Base-by-base conservation (phyloP, 2,113 vertebrate species). In the Thunnus maccoyii region DNA sequence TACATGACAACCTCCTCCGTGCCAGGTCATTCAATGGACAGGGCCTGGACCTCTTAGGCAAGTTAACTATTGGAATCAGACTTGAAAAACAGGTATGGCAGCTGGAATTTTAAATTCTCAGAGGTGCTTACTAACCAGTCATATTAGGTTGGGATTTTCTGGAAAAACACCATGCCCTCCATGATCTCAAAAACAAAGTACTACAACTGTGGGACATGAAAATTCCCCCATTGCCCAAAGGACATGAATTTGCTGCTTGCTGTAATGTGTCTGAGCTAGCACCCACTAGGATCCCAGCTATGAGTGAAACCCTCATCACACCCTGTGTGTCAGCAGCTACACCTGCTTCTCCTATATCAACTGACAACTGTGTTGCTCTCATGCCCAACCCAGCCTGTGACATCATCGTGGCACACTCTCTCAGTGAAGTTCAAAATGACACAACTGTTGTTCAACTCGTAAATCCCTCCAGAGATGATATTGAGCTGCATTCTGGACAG, bases 361-460 rank as follows among this genome's bases (percentile, higher is more conserved):
- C 25, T 41, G 27, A 20, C 32, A n/a, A 46, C 7, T 72, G 47
- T 46, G 70, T 70, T 36, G 64, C 75, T 5, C 16, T 82, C n/a
- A n/a, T 72, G 65, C 60, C 67, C 13, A 57, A 80, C 36, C 30
- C 81, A 54, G 5, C 10, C 14, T 56, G 63, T 41, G 4, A 66
- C 9, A 63, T 75, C 18, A 52, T 72, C 3, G 12, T 62, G 17
- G 63, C 72, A 47, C 67, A 64, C 41, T 41, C 30, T 47, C 41
- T 36, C 32, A 54, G 47, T 50, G 17, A 81, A 20, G 55, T 68
- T 36, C 20, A 64, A 58, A 86, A 76, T 72, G 61, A 25, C 14
- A 36, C 57, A 20, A 63, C 71, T 48, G 30, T 69, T 5, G 52
- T 75, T 50, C 5, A 7, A 32, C 14, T 65, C 2, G 12, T 58